These are phyloP conservation scores for Andrena bicolor DNA, from an alignment of 2,888 invertebrate genomes.

Conservation along the genomic window DNA sequence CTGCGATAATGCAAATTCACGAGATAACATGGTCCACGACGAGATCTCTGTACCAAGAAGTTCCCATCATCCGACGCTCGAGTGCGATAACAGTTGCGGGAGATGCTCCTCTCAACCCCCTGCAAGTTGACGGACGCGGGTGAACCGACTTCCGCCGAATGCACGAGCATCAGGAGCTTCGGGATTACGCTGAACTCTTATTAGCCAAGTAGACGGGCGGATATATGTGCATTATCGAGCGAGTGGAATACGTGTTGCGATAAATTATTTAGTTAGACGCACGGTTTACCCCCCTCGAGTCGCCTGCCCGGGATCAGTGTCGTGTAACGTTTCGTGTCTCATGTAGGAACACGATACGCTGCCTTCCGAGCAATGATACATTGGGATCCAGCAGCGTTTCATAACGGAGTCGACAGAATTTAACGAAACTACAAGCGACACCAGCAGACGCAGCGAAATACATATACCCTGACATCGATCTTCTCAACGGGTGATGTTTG, in stretches of 20 bases:
- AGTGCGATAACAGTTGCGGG: constrained; percentile 32
- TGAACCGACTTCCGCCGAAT: not conserved
- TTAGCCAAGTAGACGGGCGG: not conserved
- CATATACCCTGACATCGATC: not conserved
- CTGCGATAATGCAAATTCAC: constrained; percentile 52
- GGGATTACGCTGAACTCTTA: not conserved
- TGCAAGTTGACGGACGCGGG: not conserved
- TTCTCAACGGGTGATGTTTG: too few species aligned
- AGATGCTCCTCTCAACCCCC: constrained; percentile 1
- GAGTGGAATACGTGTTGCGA: constrained; percentile 16
- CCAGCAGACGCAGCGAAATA: not conserved
- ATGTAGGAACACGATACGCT: constrained; percentile 27
- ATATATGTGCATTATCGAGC: constrained; percentile 2
- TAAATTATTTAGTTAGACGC: constrained; percentile 25
- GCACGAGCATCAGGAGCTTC: not conserved
- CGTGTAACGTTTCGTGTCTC: constrained; percentile 8
- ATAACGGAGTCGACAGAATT: not conserved
- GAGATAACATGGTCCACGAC: constrained; percentile 45
- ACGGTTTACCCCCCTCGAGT: constrained; percentile 22
- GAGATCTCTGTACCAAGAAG: constrained; percentile 29
- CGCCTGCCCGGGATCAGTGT: constrained; percentile 20
- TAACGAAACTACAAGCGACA: not conserved
- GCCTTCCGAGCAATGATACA: constrained; percentile 3
- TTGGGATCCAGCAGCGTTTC: not conserved
- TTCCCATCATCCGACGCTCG: constrained; percentile 18